A percentile compares a stretch with the other conserved stretches of the same genome.
phyloP scores from a whole-genome alignment of 2,113 vertebrate species.

The Ciconia boyciana region DNA sequence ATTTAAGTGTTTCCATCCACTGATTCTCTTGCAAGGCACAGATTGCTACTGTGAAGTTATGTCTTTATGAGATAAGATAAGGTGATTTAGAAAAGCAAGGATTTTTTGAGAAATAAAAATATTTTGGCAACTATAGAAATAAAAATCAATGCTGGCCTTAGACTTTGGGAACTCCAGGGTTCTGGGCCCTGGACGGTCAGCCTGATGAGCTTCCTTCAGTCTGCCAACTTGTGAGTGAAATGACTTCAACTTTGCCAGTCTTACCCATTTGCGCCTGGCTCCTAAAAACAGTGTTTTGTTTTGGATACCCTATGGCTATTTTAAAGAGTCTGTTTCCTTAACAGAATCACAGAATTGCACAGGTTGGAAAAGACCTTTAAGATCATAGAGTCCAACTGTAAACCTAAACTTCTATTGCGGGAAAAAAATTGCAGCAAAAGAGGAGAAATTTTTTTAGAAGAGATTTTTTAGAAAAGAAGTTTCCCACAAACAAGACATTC shows the following conservation, averaged over 20 bases:
- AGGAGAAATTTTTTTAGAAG: neutral
- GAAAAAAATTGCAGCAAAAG: neutral
- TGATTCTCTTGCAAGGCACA: neutral
- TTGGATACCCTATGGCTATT: neutral
- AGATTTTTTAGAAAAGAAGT: neutral
- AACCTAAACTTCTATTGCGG: neutral
- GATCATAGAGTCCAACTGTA: too few relatives aligned
- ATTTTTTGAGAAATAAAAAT: neutral
- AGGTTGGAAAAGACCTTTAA: too few relatives aligned
- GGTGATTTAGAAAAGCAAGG: neutral
- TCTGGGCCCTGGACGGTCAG: neutral
- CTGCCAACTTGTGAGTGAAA: neutral
- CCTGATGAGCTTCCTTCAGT: neutral
- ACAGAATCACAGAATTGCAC: too few relatives aligned
- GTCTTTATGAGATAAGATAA: neutral
- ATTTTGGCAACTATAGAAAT: neutral
- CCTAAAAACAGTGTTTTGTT: neutral
- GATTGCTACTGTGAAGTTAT: neutral
- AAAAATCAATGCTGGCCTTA: neutral
- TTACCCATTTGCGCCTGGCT: neutral
- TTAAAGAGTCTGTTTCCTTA: neutral
- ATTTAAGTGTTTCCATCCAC: neutral
- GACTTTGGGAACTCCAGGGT: neutral
- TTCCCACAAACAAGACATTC: neutral
- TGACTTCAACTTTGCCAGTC: neutral